Percentiles rank a stretch among this genome's conserved stretches.
These are phyloP conservation scores for Brenthis daphne DNA, from an alignment of 2,888 invertebrate genomes.

Conservation along the genomic window DNA sequence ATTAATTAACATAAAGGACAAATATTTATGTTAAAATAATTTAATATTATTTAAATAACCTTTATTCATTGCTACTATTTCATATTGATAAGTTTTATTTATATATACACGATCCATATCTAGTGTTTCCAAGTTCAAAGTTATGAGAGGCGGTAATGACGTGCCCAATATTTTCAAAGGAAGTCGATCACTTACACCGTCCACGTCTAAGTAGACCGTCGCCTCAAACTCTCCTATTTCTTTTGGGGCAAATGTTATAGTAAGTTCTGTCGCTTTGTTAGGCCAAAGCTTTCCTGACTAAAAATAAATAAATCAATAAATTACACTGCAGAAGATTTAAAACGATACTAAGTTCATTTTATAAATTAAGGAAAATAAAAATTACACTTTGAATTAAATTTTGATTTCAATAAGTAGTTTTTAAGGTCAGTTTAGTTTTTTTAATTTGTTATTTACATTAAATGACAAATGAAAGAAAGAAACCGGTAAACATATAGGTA, in stretches of 20 bases:
- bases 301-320: conserved; percentile 37
- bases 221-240: conserved; percentile 73
- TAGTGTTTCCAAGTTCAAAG: conserved; percentile 79
- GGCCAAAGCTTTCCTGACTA: conserved; percentile 84
- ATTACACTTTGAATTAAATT: too few species aligned
- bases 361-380: too few species aligned
- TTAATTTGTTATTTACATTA: too few species aligned
- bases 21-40: background rate
- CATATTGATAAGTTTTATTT: conserved; percentile 82
- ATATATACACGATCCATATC: conserved; percentile 82
- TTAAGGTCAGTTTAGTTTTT: too few species aligned
- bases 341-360: too few species aligned
- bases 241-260: conserved; percentile 80
- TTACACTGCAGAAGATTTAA: background rate
- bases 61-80: conserved; percentile 82
- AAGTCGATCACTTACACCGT: conserved; percentile 78
- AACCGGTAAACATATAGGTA: too few species aligned
- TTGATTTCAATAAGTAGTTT: too few species aligned
- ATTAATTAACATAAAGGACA: too few species aligned
- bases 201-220: conserved; percentile 82
- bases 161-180: conserved; percentile 77
- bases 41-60: conserved; percentile 53
- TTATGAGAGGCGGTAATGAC: conserved; percentile 82
- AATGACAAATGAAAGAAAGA: too few species aligned
- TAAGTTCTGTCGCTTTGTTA: conserved; percentile 74